Evolutionary conservation across 2,888 invertebrate species (phyloP).

Genomic region (Caenorhabditis drosophilae): DNA sequence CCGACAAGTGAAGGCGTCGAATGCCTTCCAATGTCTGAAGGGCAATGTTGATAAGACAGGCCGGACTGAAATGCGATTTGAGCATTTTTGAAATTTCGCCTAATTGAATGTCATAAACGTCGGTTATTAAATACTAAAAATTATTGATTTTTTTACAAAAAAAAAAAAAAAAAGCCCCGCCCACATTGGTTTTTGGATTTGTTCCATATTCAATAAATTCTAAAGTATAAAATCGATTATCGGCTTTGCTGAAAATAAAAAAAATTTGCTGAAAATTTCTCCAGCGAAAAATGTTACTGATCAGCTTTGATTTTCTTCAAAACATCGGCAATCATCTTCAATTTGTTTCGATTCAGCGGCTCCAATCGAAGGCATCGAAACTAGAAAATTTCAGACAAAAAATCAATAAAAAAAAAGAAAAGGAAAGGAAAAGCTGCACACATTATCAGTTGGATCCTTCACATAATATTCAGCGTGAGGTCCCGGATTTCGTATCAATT

Average conservation of each 20-base stretch:
- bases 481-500: slow-evolving; percentile 12
- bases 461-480: slow-evolving; percentile 17
- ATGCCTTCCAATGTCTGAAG: slow-evolving; percentile 19
- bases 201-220: slow-evolving; percentile 10
- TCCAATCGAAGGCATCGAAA: slow-evolving; percentile 11
- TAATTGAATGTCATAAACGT: slow-evolving; percentile 11
- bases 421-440: background rate
- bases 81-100: slow-evolving; percentile 12
- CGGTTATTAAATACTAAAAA: slow-evolving; percentile 15
- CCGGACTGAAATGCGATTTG: slow-evolving; percentile 9
- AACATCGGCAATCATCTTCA: slow-evolving; percentile 9
- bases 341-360: slow-evolving; percentile 5
- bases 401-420: background rate
- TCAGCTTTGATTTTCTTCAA: slow-evolving; percentile 5
- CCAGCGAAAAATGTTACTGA: too few relatives aligned
- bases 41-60: slow-evolving; percentile 15
- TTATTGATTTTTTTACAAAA: background rate
- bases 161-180: background rate
- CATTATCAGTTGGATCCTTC: slow-evolving; percentile 6
- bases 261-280: too few relatives aligned
- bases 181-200: slow-evolving; percentile 10
- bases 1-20: slow-evolving; percentile 17
- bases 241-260: too few relatives aligned
- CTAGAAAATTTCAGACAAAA: background rate
- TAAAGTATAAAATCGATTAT: slow-evolving; percentile 4